Evolutionary conservation across 2,888 invertebrate genomes (phyloP).

Genomic region (Ormia ochracea): DNA sequence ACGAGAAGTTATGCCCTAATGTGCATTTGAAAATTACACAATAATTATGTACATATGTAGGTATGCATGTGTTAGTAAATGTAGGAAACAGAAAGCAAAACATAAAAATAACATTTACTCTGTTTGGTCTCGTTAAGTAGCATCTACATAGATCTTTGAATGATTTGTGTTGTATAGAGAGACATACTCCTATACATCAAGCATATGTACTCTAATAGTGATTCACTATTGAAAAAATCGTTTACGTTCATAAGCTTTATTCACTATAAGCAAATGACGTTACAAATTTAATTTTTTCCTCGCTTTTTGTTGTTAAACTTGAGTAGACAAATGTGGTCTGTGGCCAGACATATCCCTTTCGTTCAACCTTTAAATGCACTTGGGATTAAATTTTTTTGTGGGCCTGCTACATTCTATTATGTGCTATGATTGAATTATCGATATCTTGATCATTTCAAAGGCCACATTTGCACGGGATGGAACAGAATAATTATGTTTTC

Average conservation of each 20-base stretch:
- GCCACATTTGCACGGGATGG: neutral
- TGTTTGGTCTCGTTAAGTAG: too few relatives aligned
- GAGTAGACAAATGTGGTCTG: constrained; percentile 6
- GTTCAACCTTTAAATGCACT: constrained; percentile 5
- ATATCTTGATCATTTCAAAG: neutral
- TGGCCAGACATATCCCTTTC: constrained; percentile 25
- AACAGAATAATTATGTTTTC: neutral
- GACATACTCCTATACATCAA: too few relatives aligned
- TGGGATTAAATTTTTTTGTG: neutral
- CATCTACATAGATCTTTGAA: too few relatives aligned
- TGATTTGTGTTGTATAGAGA: too few relatives aligned
- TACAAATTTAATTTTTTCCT: neutral
- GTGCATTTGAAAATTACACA: constrained; percentile 1
- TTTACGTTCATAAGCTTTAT: constrained; percentile 13
- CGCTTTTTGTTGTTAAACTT: neutral
- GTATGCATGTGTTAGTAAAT: too few relatives aligned
- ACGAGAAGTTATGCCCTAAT: neutral
- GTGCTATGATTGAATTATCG: neutral
- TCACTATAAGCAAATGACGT: constrained; percentile 22
- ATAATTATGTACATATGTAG: neutral
- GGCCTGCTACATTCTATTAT: neutral
- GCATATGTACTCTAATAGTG: too few relatives aligned
- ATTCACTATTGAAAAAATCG: constrained; percentile 9
- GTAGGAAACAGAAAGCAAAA: too few relatives aligned
- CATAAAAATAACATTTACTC: too few relatives aligned